Evolutionary conservation across 2,113 vertebrate species (phyloP), one percentile per base, ranked within the genome.

Genomic region (Anoura caudifer): DNA sequence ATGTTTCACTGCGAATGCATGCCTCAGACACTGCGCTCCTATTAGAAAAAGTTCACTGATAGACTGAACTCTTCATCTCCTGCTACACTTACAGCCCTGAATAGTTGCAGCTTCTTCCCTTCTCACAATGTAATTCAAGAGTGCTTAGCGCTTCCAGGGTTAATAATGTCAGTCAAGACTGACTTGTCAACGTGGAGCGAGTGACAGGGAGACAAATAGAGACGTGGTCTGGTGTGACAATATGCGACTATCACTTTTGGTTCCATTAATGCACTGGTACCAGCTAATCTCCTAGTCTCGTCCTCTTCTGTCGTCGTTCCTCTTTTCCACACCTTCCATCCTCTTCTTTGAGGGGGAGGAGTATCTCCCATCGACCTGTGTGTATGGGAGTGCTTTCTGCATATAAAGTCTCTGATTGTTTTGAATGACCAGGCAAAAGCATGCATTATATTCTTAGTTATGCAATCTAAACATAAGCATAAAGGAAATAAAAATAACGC

Each of bases 181-280:
- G 88, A 67, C 77, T 86, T 94, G 67, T 83, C 81, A 76, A 86
- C 45, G n/a, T 22, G 65, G 63, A 92, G 61, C 70, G 45, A 70
- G 28, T 91, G 89, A 91, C 79, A 76, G 81, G 54, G 82, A 90
- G 36, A 95, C 28, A 69, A 92, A 92, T 33, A 67, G 65, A 97
- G 79, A 96, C 93, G 88, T 89, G 69, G 65, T 95, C 72, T 84
- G 79, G 54, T 45, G 41, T 90, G 93, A 95, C 22, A 3, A 20
- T 75, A 83, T 65, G 79, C 69, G 95, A 80, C 94, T 97, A 94
- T 93, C 84, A 89, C 52, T 95, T 87, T n/a, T 86, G 88, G 14
- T 94, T 95, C 70, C 79, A 83, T 7, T 43, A 80, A 69, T 83
- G 33, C 3, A 26, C 52, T 36, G 1, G 14, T 95, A 75, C 43